Evolutionary conservation across 2,113 vertebrate genomes (phyloP), one percentile per base, ranked within the genome.

Genomic region (Chitala chitala): DNA sequence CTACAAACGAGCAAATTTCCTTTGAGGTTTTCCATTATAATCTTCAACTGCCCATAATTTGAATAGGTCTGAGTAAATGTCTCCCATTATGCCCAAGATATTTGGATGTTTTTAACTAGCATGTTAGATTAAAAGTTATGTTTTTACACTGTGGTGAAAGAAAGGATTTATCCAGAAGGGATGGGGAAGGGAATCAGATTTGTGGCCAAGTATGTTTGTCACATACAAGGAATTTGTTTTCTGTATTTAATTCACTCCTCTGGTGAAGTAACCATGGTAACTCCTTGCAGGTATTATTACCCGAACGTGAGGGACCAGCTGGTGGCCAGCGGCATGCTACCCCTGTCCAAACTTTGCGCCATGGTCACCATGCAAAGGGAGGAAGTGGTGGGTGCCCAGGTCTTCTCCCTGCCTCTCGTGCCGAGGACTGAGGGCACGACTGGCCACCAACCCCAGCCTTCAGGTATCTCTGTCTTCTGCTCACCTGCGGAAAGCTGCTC

Each of bases 261-360:
- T n/a, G 9, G 3, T 9, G 22, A 40, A 24, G 40, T 2, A 33
- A 29, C n/a, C 2, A 24, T 71, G 36, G 20, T 59, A 5, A 36
- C 33, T 24, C 15, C 51, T 0, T 74, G 20, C 82, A 99, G 97
- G 82, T 99, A 99, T 83, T 99, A 99, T 78, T 99, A 98, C 83
- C 97, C 97, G 64, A 96, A 96, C 63, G 94, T 98, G 74, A 90
- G 95, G 79, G 95, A 99, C 53, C 96, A 99, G 87, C 85, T 97
- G 79, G 94, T 98, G 20, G 96, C 95, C 83, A 92, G 74, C 79
- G 95, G 93, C 76, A 83, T 89, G 53, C 87, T 99, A 77, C 94
- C 94, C 0, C 80, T 98, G 80, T 94, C 96, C 3, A 93, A 94
- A 68, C 89, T 99, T 5, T 98, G 94, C 79, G 94, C 94, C 77